Conservation (phyloP, 2,113 vertebrate species). For the Hucho hucho region DNA sequence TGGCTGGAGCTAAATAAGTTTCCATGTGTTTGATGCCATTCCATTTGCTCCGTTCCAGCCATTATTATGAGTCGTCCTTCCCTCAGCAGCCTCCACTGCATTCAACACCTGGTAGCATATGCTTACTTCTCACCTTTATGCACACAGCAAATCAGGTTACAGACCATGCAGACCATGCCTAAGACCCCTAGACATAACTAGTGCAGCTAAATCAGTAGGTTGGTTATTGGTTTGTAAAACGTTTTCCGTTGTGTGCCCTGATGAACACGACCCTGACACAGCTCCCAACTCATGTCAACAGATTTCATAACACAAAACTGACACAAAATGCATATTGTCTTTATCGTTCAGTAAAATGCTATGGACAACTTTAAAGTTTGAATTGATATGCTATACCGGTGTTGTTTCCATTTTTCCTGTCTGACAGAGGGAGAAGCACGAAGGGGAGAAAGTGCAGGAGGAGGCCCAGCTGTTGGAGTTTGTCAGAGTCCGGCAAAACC, state of each 20-base stretch:
- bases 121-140: too few species aligned
- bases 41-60: too few species aligned
- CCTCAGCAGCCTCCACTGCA: too few species aligned
- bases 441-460: constrained; percentile 49
- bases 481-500: constrained; percentile 69
- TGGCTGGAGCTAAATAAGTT: too few species aligned
- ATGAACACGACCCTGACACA: not conserved
- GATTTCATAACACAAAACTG: too few species aligned
- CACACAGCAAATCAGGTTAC: too few species aligned
- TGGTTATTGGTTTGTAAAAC: not conserved
- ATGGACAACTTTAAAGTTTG: not conserved
- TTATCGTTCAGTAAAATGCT: not conserved
- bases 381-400: not conserved
- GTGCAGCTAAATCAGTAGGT: not conserved
- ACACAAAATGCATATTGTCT: not conserved
- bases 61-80: too few species aligned
- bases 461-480: constrained; percentile 70
- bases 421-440: constrained; percentile 58
- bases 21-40: too few species aligned
- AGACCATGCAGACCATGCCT: too few species aligned
- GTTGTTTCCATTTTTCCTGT: not conserved
- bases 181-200: too few species aligned
- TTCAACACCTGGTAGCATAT: too few species aligned
- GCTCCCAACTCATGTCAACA: too few species aligned
- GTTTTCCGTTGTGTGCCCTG: not conserved